Evolutionary conservation across 2,888 invertebrate species (phyloP).

Genomic region (Atrina japonica): DNA sequence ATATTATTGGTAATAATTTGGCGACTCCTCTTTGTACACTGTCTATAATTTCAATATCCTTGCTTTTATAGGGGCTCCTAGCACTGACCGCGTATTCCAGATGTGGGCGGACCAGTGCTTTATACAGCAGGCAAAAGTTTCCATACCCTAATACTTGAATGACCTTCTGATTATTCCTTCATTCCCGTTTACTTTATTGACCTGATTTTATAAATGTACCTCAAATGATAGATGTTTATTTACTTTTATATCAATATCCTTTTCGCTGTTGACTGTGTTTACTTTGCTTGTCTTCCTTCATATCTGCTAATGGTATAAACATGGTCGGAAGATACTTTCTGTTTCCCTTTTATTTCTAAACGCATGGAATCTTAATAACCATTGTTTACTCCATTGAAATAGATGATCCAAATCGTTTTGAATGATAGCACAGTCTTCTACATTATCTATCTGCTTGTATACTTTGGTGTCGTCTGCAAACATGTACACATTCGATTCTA

Average conservation of each 20-base stretch:
- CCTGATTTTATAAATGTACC: conserved; percentile 12
- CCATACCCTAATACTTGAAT: conserved; percentile 10
- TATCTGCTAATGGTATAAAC: neutral
- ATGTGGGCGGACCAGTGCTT: conserved; percentile 31
- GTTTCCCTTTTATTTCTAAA: neutral
- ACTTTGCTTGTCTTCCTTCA: conserved; percentile 18
- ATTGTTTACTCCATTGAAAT: neutral
- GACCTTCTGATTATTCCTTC: conserved; percentile 21
- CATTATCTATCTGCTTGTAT: neutral
- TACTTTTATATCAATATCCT: conserved; percentile 32
- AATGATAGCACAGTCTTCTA: conserved; percentile 1
- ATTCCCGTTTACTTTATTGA: conserved; percentile 34
- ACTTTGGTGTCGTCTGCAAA: conserved; percentile 21
- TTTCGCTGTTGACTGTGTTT: conserved; percentile 19
- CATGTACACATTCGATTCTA: conserved; percentile 7
- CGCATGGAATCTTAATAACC: conserved; percentile 1
- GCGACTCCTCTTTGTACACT: conserved; percentile 35
- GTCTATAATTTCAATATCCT: conserved; percentile 25
- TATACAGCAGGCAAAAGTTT: conserved; percentile 27
- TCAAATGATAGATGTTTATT: conserved; percentile 25
- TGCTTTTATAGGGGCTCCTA: conserved; percentile 17
- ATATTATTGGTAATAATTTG: conserved; percentile 20
- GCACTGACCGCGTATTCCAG: conserved; percentile 27
- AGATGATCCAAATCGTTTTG: conserved; percentile 1
- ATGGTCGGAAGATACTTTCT: neutral